Percentiles rank a stretch among this genome's conserved stretches.
phyloP scores from a whole-genome alignment of 2,888 invertebrate species.

The Phyto melanocephala region DNA sequence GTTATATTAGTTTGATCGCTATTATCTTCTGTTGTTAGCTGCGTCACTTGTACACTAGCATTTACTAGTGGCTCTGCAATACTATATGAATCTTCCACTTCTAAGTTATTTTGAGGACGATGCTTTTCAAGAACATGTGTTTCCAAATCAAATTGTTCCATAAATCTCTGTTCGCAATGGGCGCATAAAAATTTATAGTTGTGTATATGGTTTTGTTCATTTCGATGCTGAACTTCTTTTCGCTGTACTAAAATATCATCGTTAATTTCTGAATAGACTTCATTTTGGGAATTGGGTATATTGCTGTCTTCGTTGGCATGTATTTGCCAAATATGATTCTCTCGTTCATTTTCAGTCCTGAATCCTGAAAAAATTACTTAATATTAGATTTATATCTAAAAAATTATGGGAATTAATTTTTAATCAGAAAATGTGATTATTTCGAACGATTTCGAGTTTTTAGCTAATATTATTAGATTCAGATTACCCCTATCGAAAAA shows the following conservation, averaged over 20 bases:
- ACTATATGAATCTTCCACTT: background rate
- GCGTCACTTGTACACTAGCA: background rate
- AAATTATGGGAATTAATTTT: too few relatives aligned
- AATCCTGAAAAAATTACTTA: slow-evolving; percentile 63
- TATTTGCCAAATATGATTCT: slow-evolving; percentile 63
- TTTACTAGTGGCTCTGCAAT: background rate
- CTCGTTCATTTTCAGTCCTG: slow-evolving; percentile 44
- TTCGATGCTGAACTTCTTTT: background rate
- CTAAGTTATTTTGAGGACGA: background rate
- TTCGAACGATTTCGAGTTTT: too few relatives aligned
- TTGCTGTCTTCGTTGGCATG: slow-evolving; percentile 56
- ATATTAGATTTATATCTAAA: too few relatives aligned
- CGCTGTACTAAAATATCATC: background rate
- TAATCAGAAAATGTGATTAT: too few relatives aligned
- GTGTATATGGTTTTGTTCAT: background rate
- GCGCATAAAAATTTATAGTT: slow-evolving; percentile 51
- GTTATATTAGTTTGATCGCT: background rate
- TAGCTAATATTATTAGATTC: too few relatives aligned
- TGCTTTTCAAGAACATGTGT: slow-evolving; percentile 54
- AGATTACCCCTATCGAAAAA: too few relatives aligned
- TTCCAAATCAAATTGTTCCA: slow-evolving; percentile 54
- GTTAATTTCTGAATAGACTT: background rate
- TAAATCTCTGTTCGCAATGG: slow-evolving; percentile 55
- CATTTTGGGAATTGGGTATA: background rate
- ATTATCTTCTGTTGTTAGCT: background rate